Evolutionary conservation across 2,888 invertebrate genomes (phyloP), one percentile per base, ranked within the genome.

Genomic region (Epinotia demarniana): DNA sequence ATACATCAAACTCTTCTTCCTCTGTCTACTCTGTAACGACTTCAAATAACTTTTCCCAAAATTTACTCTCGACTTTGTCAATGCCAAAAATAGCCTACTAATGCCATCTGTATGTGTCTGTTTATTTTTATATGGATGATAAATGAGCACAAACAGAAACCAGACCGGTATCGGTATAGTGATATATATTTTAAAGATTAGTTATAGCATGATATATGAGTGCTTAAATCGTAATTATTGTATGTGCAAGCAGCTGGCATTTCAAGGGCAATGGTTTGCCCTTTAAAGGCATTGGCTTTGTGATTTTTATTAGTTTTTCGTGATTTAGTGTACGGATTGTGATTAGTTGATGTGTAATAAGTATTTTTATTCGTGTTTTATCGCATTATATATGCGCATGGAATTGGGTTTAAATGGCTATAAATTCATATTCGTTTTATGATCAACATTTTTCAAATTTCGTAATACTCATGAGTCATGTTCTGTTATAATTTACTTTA

Each of bases 191-290:
- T 79, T 71, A 77, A 79, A 80, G 76, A 77, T 79, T 74, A 67
- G 74, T 79, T 77, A 76, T 75, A 60, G 55, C 68, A 77, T 78
- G 75, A 75, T 77, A 49, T 74, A 72, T 73, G 76, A 76, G 77
- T 77, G 57, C 79, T 80, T 82, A 81, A 83, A 83, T 83, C 81
- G 81, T 81, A 81, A 74, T 82, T 82, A 81, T 73, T 46, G 67
- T 60, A 13, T 53, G 62, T 49, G 74, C 66, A 64, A 67, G 75
- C 75, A 72, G 75, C 70, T 75, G 67, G 39, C n/a, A 55, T 71
- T 64, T 62, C 72, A 75, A 75, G 71, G 75, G 33, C 53, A 62
- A 39, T 49, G 61, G 61, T 70, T 72, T 67, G 72, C 75, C 72
- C 72, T 75, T 71, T 55, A 23, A 72, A 66, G 55, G 60, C 27